Base-by-base conservation (phyloP, 1,140 invertebrate species). In the Belonocnema kinseyi region DNA sequence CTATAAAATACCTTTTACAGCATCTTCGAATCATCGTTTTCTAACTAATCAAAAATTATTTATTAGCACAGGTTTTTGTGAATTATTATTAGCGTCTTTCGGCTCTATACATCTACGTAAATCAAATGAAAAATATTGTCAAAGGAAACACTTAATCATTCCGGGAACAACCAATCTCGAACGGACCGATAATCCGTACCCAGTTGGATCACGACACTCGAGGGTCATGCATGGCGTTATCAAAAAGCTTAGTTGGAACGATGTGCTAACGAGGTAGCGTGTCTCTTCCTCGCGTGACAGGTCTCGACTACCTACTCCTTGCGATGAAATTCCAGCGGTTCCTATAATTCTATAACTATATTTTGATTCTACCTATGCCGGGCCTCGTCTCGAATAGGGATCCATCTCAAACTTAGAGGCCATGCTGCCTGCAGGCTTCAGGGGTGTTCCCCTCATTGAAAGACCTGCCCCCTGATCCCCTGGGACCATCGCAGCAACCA, bases 401-500 rank as follows among this genome's bases (percentile, higher is more conserved):
- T 80, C 74, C 66, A 51, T 70, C 70, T 56, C 72, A 78, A 14
- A 79, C 26, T 33, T 33, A 26, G 84, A 80, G 85, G 87, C 88
- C 89, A 89, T 90, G 75, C 80, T 89, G 88, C 77, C 83, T 86
- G 80, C 83, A 82, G 85, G 89, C 88, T 83, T 85, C 84, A 88
- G 87, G 89, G 89, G 89, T 90, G 89, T 88, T 87, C 89, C 89
- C 86, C 80, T 80, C 75, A 74, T 21, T 73, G 13, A 72, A 83
- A 78, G 87, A 79, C 87, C 88, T 85, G 88, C 87, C 89, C 88
- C 73, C 51, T 26, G 10, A 21, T 61, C 75, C 74, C 73, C 71
- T 74, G 74, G 72, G 73, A 85, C 80, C 81, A 74, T 78, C 74
- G 50, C 61, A 76, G 51, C 77, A 73, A 82, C 76, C 82, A 83